phyloP scores from a whole-genome alignment of 1,140 invertebrate species.

The Acromyrmex echinatior region DNA sequence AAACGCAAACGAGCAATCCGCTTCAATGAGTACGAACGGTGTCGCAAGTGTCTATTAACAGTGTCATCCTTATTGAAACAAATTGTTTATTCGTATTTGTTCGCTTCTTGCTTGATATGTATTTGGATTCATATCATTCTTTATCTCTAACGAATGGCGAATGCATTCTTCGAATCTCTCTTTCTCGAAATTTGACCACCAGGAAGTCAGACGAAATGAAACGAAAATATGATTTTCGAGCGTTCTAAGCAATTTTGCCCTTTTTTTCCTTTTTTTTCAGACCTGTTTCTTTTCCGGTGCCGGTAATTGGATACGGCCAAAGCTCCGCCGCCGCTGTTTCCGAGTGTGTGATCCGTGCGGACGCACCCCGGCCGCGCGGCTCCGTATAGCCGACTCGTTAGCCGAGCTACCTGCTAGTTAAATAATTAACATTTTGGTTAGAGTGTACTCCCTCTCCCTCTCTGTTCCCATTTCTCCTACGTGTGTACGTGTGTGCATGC shows the following conservation, averaged over 20 bases:
- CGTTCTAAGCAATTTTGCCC: not conserved
- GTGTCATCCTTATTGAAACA: not conserved
- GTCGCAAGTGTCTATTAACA: not conserved
- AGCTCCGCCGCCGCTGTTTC: conserved; percentile 13
- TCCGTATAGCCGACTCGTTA: conserved; percentile 80
- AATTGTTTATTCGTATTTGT: not conserved
- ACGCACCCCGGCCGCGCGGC: conserved; percentile 52
- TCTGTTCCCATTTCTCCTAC: conserved; percentile 16
- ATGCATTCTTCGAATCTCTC: not conserved
- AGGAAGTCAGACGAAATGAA: not conserved
- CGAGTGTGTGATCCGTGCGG: conserved; percentile 55
- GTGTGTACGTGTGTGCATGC: not conserved
- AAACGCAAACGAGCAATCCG: not conserved
- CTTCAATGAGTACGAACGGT: not conserved
- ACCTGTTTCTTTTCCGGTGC: conserved; percentile 56
- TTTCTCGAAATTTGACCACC: not conserved
- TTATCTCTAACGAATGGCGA: not conserved
- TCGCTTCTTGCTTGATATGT: not conserved
- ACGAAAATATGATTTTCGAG: conserved; percentile 22
- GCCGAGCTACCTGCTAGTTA: conserved; percentile 82
- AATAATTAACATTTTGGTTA: conserved; percentile 86
- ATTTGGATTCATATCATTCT: not conserved
- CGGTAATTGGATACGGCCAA: conserved; percentile 59
- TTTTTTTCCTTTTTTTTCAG: not conserved
- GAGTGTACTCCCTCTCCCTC: conserved; percentile 73